Evolutionary conservation across 2,888 invertebrate genomes (phyloP).

Genomic region (Acronicta aceris): DNA sequence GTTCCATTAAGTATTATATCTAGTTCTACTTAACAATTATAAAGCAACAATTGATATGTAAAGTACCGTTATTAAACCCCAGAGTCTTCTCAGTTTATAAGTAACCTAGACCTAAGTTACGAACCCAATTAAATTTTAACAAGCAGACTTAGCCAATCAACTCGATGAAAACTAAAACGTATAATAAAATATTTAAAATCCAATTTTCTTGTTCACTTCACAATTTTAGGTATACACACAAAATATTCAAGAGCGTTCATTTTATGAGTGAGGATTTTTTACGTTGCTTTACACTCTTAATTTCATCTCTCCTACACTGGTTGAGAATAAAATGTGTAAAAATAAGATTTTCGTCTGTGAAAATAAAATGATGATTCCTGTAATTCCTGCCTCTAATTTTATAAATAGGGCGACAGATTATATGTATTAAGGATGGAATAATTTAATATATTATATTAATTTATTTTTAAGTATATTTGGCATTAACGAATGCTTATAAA

Average conservation of each 20-base stretch:
- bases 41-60: no score
- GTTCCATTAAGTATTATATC: no score
- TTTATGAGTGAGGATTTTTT: conserved; percentile 8
- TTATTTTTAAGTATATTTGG: no score
- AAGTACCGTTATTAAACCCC: no score
- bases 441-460: no score
- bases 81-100: no score
- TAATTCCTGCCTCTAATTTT: no score
- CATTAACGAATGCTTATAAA: no score
- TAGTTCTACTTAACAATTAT: no score
- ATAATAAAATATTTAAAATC: conserved; percentile 35
- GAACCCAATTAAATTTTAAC: conserved; percentile 5
- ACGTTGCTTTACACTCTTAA: conserved; percentile 2
- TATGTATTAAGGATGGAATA: no score
- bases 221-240: conserved; percentile 41
- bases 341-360: background rate
- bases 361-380: background rate
- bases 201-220: conserved; percentile 29
- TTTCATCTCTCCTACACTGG: conserved; percentile 1
- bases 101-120: no score
- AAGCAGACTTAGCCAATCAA: conserved; percentile 25
- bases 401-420: no score
- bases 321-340: background rate
- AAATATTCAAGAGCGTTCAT: conserved; percentile 12
- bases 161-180: background rate